Percentiles rank a stretch among this genome's conserved stretches.
phyloP scores from a whole-genome alignment of 2,797 vertebrate genomes.

The Tinamus major region DNA sequence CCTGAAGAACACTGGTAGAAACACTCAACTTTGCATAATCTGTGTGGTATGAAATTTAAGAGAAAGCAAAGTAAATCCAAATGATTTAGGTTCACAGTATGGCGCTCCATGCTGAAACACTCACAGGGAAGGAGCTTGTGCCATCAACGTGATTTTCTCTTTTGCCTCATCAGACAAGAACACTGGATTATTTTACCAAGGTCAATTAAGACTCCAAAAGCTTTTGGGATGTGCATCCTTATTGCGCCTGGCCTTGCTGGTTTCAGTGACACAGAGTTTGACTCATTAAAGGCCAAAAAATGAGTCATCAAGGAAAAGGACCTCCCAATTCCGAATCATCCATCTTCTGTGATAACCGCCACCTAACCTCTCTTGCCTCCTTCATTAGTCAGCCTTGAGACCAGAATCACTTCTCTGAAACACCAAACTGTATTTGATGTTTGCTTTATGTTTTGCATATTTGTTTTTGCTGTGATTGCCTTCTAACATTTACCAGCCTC shows the following conservation, averaged over 20 bases:
- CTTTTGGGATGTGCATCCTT: constrained; percentile 28
- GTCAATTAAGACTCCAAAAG: constrained; percentile 32
- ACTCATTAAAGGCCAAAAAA: constrained; percentile 69
- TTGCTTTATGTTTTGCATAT: constrained; percentile 3
- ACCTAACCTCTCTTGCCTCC: constrained; percentile 25
- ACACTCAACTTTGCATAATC: not conserved
- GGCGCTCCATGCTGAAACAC: not conserved
- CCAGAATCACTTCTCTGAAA: constrained; percentile 46
- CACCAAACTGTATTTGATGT: constrained; percentile 35
- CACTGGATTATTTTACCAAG: constrained; percentile 1
- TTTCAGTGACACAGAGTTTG: constrained; percentile 60
- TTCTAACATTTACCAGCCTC: constrained; percentile 43
- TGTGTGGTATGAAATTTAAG: not conserved
- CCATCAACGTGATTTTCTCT: not conserved
- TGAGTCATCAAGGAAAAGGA: constrained; percentile 60
- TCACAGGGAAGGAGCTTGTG: not conserved
- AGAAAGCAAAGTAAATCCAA: not conserved
- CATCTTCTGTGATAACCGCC: constrained; percentile 32
- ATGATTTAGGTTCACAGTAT: not conserved
- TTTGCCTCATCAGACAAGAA: constrained; percentile 14
- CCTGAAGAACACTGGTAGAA: not conserved
- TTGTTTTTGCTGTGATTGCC: constrained; percentile 44
- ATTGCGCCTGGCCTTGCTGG: constrained; percentile 28
- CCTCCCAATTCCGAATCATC: constrained; percentile 48
- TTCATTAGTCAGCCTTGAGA: constrained; percentile 43